A percentile compares a stretch with the other conserved stretches of the same genome.
phyloP scores from a whole-genome alignment of 2,888 invertebrate genomes.

The Papilio elwesi region DNA sequence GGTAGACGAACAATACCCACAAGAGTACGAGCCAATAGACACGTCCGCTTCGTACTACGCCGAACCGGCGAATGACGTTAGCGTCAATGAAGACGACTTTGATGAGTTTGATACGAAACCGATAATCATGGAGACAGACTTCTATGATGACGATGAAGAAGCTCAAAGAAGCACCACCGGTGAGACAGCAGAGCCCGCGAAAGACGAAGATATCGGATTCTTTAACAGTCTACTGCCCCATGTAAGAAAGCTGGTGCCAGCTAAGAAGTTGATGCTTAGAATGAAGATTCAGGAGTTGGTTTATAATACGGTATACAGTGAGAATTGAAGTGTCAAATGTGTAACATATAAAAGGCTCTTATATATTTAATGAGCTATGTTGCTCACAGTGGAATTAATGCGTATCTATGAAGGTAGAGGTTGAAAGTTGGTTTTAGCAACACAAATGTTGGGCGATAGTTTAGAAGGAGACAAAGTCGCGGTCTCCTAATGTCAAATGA shows the following conservation, averaged over 20 bases:
- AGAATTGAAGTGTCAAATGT: slow-evolving; percentile 52
- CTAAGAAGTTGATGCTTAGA: slow-evolving; percentile 76
- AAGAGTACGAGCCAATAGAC: slow-evolving; percentile 58
- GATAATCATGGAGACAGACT: slow-evolving; percentile 77
- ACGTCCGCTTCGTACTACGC: slow-evolving; percentile 64
- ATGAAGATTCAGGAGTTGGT: slow-evolving; percentile 81
- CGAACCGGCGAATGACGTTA: slow-evolving; percentile 56
- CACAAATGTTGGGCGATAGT: background rate
- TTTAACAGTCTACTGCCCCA: slow-evolving; percentile 78
- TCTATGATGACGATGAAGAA: slow-evolving; percentile 77
- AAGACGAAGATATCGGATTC: slow-evolving; percentile 78
- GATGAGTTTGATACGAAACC: slow-evolving; percentile 80
- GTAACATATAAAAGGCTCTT: background rate
- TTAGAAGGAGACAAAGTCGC: background rate
- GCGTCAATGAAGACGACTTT: slow-evolving; percentile 74
- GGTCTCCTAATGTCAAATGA: background rate
- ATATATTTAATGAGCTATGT: background rate
- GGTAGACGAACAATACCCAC: slow-evolving; percentile 51
- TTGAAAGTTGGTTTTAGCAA: background rate
- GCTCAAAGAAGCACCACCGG: slow-evolving; percentile 56
- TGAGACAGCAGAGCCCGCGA: slow-evolving; percentile 54
- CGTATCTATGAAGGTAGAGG: background rate
- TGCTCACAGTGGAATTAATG: background rate
- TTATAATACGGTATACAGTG: slow-evolving; percentile 78
- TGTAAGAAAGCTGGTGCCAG: slow-evolving; percentile 75